Conservation (phyloP, 2,888 invertebrate genomes). For the Melanchra persicariae region DNA sequence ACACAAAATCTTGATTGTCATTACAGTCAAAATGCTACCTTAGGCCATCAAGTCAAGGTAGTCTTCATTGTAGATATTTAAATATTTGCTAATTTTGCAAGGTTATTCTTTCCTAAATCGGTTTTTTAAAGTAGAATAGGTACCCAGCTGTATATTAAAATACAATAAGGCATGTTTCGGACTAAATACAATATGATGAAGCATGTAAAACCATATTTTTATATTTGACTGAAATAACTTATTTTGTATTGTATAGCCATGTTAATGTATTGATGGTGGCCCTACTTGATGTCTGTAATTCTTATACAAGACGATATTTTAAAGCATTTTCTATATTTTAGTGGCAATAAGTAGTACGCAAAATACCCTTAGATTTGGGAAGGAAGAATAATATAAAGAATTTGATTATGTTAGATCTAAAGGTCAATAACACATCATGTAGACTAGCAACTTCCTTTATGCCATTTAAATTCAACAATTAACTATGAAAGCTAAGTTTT, state of each 20-base stretch:
- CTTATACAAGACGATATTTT: not conserved
- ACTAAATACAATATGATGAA: constrained; percentile 32
- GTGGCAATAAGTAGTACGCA: not conserved
- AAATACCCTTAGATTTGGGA: constrained; percentile 41
- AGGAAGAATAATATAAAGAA: constrained; percentile 14
- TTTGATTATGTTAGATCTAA: constrained; percentile 69
- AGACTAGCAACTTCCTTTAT: constrained; percentile 76
- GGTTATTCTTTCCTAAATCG: constrained; percentile 75
- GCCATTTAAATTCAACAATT: constrained; percentile 83
- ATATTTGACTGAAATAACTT: constrained; percentile 10
- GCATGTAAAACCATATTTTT: constrained; percentile 25
- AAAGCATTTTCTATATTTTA: constrained; percentile 16
- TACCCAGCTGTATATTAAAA: constrained; percentile 59
- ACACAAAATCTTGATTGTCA: constrained; percentile 71
- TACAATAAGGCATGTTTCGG: constrained; percentile 57
- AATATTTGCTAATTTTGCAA: constrained; percentile 82
- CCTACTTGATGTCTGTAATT: not conserved
- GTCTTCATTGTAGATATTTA: constrained; percentile 79
- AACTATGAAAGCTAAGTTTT: constrained; percentile 86
- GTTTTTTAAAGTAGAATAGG: constrained; percentile 63
- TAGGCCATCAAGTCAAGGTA: constrained; percentile 80
- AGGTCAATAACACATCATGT: constrained; percentile 79
- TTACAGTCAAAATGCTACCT: constrained; percentile 73
- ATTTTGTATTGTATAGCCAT: not conserved
- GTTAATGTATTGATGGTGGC: constrained; percentile 21